phyloP scores from a whole-genome alignment of 2,888 invertebrate genomes.

The Helleia helle region DNA sequence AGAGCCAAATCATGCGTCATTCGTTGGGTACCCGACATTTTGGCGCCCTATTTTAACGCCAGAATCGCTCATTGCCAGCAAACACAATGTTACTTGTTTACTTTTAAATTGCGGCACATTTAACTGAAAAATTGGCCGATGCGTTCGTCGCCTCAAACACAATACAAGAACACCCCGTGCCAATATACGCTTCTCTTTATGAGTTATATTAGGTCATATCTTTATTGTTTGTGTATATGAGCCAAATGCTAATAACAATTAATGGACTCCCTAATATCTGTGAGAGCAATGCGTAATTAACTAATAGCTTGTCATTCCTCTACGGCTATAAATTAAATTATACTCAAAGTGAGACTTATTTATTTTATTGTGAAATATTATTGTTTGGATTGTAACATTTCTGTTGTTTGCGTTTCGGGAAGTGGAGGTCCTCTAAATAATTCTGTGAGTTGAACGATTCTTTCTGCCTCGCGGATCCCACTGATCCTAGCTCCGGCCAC shows the following conservation, averaged over 20 bases:
- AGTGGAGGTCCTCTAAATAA: conserved; percentile 61
- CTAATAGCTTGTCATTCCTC: no score
- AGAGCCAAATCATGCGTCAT: conserved; percentile 20
- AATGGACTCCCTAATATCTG: no score
- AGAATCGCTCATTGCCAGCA: conserved; percentile 18
- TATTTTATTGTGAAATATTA: no score
- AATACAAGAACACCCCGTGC: neutral
- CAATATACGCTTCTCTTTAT: neutral
- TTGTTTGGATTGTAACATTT: neutral
- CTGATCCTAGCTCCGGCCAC: conserved; percentile 85
- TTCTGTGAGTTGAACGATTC: conserved; percentile 77
- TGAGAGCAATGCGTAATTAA: no score
- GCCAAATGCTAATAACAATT: no score
- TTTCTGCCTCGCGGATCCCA: conserved; percentile 85
- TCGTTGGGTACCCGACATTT: conserved; percentile 13
- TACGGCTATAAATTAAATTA: no score
- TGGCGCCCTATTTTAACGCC: conserved; percentile 15
- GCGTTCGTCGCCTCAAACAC: neutral
- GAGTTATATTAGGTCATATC: no score
- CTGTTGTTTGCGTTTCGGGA: conserved; percentile 26
- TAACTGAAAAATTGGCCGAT: neutral
- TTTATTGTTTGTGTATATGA: no score
- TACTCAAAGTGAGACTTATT: no score
- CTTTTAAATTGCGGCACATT: conserved; percentile 12
- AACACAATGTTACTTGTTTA: conserved; percentile 11